A percentile compares a stretch with the other conserved stretches of the same genome.
These are phyloP conservation scores for Pollimyrus isidori DNA, from an alignment of 2,113 vertebrate species.

Conservation along the genomic window DNA sequence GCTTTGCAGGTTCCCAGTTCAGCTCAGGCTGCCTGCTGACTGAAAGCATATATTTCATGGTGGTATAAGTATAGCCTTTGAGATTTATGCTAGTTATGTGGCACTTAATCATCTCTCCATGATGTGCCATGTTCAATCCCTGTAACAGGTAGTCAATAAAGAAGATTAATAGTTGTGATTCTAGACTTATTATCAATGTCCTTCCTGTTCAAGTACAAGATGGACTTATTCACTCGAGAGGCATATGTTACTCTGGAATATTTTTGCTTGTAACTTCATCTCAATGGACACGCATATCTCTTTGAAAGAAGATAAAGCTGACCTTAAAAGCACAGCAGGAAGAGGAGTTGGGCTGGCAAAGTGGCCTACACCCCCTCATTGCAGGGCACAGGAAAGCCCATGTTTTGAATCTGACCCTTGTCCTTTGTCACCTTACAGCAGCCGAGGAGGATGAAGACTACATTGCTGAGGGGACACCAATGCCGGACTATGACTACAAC, in stretches of 20 bases:
- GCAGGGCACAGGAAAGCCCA: neutral
- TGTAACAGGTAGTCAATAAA: neutral
- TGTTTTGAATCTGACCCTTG: neutral
- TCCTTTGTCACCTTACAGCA: neutral
- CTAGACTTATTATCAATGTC: neutral
- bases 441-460: neutral
- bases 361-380: neutral
- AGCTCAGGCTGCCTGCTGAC: neutral
- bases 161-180: neutral
- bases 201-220: neutral
- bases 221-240: neutral
- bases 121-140: neutral
- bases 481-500: constrained; percentile 36
- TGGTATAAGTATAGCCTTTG: neutral
- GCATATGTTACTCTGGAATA: neutral
- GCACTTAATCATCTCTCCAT: neutral
- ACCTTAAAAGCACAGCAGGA: neutral
- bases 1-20: neutral
- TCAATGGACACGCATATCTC: neutral
- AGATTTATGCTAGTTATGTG: neutral
- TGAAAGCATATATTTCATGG: neutral
- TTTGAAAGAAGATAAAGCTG: neutral
- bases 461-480: neutral
- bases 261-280: neutral
- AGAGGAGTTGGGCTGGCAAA: neutral